Evolutionary conservation across 2,113 vertebrate genomes (phyloP).

Genomic region (Gila orcuttii): DNA sequence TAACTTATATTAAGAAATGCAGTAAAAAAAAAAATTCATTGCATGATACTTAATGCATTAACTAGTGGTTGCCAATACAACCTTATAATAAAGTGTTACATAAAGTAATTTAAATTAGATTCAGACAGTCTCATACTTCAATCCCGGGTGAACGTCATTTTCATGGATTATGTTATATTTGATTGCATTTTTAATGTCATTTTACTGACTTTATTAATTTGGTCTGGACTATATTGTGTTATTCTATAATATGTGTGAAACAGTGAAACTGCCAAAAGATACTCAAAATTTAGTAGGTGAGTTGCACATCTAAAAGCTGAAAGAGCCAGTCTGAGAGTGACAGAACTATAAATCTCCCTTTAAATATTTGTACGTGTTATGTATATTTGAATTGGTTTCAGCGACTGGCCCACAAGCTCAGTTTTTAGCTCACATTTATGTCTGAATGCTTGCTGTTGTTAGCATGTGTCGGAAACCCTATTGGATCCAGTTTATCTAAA

Average conservation of each 20-base stretch:
- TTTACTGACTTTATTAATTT: neutral
- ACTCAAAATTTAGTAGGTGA: neutral
- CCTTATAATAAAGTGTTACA: neutral
- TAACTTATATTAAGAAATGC: no score
- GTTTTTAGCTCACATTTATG: neutral
- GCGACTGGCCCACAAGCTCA: neutral
- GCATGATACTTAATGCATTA: neutral
- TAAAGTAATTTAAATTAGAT: neutral
- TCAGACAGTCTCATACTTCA: neutral
- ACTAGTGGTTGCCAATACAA: neutral
- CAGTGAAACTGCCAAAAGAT: neutral
- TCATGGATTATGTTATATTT: neutral
- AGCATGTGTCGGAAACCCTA: conserved; percentile 6
- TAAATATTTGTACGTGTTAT: neutral
- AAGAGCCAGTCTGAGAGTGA: neutral
- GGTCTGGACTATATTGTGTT: neutral
- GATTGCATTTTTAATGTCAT: neutral
- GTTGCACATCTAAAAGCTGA: neutral
- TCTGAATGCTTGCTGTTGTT: neutral
- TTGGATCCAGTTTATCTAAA: conserved; percentile 21
- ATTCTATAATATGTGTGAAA: neutral
- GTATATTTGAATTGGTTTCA: neutral
- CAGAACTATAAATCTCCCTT: conserved; percentile 1
- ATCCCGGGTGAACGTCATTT: neutral
- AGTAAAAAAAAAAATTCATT: neutral